phyloP scores from a whole-genome alignment of 1,140 invertebrate genomes.

The Penaeus indicus region DNA sequence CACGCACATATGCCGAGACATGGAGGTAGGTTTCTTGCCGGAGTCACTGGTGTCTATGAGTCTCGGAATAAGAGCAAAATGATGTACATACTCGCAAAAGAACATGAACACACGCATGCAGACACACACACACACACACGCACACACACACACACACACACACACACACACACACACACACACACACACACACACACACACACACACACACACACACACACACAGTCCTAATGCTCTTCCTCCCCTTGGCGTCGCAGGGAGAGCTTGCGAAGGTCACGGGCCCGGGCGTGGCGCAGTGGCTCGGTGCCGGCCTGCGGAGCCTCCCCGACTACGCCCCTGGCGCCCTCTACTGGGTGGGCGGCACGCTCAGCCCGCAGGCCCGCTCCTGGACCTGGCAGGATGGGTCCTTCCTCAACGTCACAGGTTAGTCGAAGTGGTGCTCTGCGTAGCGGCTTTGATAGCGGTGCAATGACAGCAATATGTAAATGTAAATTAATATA shows the following conservation, averaged over 20 bases:
- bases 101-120: no score
- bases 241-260: constrained; percentile 23
- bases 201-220: neutral
- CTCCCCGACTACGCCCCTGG: constrained; percentile 42
- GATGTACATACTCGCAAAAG: neutral
- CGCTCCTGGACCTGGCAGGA: constrained; percentile 46
- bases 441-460: neutral
- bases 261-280: constrained; percentile 15
- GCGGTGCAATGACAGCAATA: neutral
- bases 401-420: constrained; percentile 7
- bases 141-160: neutral
- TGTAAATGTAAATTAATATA: neutral
- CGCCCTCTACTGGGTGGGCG: constrained; percentile 41
- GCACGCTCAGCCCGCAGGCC: constrained; percentile 24
- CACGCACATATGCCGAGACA: constrained; percentile 79
- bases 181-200: neutral
- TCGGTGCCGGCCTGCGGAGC: neutral
- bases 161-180: neutral
- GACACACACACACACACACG: neutral
- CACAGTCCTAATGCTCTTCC: neutral
- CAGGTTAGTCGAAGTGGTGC: neutral
- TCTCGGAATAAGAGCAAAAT: neutral
- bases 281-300: constrained; percentile 26
- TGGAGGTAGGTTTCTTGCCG: constrained; percentile 71
- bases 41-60: neutral